phyloP scores from a whole-genome alignment of 2,797 vertebrate species.

The Gobio occitaniae region DNA sequence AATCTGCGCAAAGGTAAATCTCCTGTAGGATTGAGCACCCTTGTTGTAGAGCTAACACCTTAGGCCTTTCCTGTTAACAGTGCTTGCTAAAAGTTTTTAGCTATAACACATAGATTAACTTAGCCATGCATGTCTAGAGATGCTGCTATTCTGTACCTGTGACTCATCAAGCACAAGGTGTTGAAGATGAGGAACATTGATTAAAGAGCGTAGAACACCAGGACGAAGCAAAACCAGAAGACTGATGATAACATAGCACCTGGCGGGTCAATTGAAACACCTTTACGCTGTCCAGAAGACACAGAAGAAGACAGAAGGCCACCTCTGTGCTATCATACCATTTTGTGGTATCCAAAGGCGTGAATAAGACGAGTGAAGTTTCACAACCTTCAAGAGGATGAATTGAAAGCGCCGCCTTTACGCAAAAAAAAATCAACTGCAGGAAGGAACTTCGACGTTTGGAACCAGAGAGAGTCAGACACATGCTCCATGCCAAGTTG shows the following conservation, averaged over 20 bases:
- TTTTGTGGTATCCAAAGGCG: not conserved
- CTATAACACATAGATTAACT: not conserved
- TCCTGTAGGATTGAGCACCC: not conserved
- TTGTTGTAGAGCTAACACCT: slow-evolving; percentile 7
- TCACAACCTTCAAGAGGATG: not conserved
- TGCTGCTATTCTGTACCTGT: not conserved
- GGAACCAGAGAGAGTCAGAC: slow-evolving; percentile 1
- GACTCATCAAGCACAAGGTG: not conserved
- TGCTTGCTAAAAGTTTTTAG: not conserved
- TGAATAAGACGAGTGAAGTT: not conserved
- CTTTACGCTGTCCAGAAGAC: not conserved
- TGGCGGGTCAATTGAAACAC: not conserved
- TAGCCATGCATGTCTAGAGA: not conserved
- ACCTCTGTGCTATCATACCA: not conserved
- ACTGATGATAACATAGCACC: not conserved
- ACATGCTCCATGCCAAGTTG: not conserved
- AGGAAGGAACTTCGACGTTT: not conserved
- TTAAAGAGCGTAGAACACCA: not conserved
- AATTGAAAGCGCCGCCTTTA: no score
- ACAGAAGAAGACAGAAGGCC: not conserved
- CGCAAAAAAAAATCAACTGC: not conserved
- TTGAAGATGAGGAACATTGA: not conserved
- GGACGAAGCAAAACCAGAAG: not conserved
- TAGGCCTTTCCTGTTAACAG: not conserved
- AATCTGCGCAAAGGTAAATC: slow-evolving; percentile 8